Evolutionary conservation across 2,888 invertebrate species (phyloP), one percentile per base, ranked within the genome.

Genomic region (Drosophila birchii): DNA sequence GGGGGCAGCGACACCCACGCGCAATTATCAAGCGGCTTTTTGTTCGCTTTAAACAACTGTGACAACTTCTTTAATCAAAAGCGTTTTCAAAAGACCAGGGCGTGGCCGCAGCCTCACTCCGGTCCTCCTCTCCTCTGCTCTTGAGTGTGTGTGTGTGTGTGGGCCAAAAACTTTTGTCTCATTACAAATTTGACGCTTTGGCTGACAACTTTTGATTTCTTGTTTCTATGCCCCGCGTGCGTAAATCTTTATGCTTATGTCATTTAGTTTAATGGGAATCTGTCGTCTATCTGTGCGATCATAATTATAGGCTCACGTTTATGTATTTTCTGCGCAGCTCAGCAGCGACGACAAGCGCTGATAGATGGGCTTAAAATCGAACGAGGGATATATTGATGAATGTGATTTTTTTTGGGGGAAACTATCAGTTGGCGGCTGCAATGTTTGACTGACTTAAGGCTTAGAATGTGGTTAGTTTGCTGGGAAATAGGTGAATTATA

Each of bases 181-280:
- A 88, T 86, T 86, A 88, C 88, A 80, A 86, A 88, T 89, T 86
- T 86, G 89, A 89, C 88, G 88, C 89, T 89, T 80, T 86, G 88
- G 59, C 78, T 81, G 89, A 89, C 89, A 85, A 78, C 80, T 45
- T 78, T 83, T 75, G 81, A 81, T 84, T 83, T 86, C 78, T 76
- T 57, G 64, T 57, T 57, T 51, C 57, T 43, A 32, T 47, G 43
- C 39, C 54, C 66, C 59, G 56, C 57, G 56, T 73, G 71, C 76
- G 76, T 76, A 87, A 75, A 71, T 85, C 78, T 81, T 90, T 89
- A 72, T 88, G 90, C 89, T 86, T 86, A 90, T 90, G 89, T 90
- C 90, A 90, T 90, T 89, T 88, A 78, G 87, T 80, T 90, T 90
- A 90, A 90, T 88, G 79, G 86, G 62, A 78, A 82, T 73, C 66